Conservation (phyloP, 2,797 vertebrate genomes). For the Acanthopagrus latus region DNA sequence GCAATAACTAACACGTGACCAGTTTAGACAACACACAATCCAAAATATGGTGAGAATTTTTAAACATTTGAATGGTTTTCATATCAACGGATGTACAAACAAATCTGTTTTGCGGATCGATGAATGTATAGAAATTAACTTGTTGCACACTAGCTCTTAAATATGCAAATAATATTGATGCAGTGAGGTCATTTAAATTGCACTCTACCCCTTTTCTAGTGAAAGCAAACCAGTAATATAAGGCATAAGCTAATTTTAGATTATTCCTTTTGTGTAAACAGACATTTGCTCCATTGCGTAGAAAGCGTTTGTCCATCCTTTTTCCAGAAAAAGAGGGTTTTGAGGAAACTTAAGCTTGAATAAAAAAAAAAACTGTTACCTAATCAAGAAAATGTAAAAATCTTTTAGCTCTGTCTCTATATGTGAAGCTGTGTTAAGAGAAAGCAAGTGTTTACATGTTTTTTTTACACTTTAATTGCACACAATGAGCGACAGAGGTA, state of each 20-base stretch:
- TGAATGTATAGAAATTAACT: conserved; percentile 52
- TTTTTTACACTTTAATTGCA: background rate
- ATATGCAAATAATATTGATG: conserved; percentile 43
- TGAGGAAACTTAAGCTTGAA: background rate
- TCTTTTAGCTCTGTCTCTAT: background rate
- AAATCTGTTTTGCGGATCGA: conserved; percentile 18
- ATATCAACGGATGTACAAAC: background rate
- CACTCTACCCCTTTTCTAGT: conserved; percentile 29
- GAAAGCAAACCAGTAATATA: background rate
- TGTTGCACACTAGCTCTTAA: conserved; percentile 37
- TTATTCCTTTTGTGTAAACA: background rate
- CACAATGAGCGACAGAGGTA: background rate
- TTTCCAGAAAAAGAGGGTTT: background rate
- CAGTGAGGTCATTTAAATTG: conserved; percentile 21
- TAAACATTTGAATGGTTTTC: background rate
- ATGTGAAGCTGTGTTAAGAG: background rate
- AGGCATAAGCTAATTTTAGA: background rate
- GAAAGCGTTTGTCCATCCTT: background rate
- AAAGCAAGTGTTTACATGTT: background rate
- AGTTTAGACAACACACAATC: background rate
- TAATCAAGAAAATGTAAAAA: conserved; percentile 1
- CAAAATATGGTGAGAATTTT: background rate
- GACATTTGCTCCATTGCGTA: background rate
- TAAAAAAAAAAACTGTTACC: background rate
- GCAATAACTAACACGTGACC: background rate